These are phyloP conservation scores for Paramormyrops hopkinsi DNA, from an alignment of 2,797 vertebrate species.

Conservation along the genomic window DNA sequence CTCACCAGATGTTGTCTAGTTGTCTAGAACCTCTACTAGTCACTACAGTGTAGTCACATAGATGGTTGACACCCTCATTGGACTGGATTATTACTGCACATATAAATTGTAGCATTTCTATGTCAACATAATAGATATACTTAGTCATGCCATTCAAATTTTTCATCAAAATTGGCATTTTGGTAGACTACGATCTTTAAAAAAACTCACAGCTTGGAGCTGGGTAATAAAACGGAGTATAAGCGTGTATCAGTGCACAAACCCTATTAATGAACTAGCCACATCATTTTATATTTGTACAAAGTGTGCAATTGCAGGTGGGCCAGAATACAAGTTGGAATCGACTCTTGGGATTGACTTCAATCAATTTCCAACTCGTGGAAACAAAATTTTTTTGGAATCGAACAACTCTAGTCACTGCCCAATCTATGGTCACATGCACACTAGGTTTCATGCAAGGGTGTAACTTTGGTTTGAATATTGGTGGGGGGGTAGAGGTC, in stretches of 20 bases:
- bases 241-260: neutral
- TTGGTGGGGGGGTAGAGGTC: too few species aligned
- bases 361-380: too few species aligned
- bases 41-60: too few species aligned
- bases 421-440: neutral
- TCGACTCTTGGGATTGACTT: too few species aligned
- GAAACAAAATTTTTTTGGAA: too few species aligned
- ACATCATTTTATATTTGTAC: neutral
- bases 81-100: neutral
- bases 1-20: too few species aligned
- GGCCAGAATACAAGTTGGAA: neutral
- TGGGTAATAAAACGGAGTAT: neutral
- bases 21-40: too few species aligned
- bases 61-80: neutral
- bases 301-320: neutral
- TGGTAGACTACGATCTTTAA: neutral
- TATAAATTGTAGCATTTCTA: neutral
- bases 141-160: neutral
- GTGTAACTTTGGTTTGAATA: too few species aligned
- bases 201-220: neutral
- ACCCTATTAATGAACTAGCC: neutral
- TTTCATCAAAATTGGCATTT: neutral
- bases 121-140: neutral
- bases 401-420: too few species aligned
- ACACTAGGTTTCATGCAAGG: neutral